Base-by-base conservation (phyloP, 2,888 invertebrate genomes). In the Ctenicera cuprea region DNA sequence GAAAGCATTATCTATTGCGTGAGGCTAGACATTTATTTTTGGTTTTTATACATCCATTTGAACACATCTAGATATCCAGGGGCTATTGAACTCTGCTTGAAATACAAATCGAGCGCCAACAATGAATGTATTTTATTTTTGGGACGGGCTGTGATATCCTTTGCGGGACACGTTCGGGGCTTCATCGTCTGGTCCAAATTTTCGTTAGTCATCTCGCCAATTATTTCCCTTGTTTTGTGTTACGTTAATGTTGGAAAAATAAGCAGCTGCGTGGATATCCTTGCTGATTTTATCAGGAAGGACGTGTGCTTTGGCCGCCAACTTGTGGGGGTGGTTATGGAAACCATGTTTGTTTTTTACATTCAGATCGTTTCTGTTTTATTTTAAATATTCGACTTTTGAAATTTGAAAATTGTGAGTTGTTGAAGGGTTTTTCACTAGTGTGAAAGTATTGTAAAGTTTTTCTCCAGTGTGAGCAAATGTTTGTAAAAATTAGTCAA, bases 91-190 rank as follows among this genome's bases (percentile, higher is more conserved):
- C 73, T 65, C 69, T 16, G 20, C 59, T 68, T 65, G 64, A 48
- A 68, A 68, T 68, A 68, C 59, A 52, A 68, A 64, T 69, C 61
- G 64, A 43, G 57, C 52, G 69, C 69, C 73, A 69, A 73, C 73
- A 73, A 69, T 69, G 73, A 69, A 71, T 59, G 65, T 69, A 73
- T 73, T 63, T 69, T 69, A 73, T 54, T 73, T 71, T 73, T 68
- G 20, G 62, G 68, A 65, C 22, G 18, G 41, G 38, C 63, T 43
- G 54, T 63, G 45, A 64, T 59, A 65, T 71, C 71, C 57, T 33
- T 63, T 64, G 30, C 45, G 61, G 26, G 50, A 50, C 33, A 48
- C n/a, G 22, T 50, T 41, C 41, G 14, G 20, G 9, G 48, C 48
- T 41, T 14, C 48, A 20, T 48, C 48, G 48, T 48, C 48, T 48